Evolutionary conservation across 1,140 invertebrate genomes (phyloP).

Genomic region (Monochamus saltuarius): DNA sequence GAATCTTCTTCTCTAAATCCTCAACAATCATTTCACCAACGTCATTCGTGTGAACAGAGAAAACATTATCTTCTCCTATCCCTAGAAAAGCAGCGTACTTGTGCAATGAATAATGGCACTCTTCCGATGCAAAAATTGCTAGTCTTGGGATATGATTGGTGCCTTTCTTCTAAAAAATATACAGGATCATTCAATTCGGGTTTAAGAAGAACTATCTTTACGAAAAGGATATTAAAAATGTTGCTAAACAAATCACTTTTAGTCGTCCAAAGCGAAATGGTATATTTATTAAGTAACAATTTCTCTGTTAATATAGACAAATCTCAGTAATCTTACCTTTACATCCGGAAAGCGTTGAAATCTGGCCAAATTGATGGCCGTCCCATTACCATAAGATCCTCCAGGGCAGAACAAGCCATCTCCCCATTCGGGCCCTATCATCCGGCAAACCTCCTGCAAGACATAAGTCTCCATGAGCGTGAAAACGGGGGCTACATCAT

Average conservation of each 20-base stretch:
- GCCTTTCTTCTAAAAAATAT: slow-evolving; percentile 43
- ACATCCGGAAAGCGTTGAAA: slow-evolving; percentile 59
- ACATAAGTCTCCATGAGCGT: slow-evolving; percentile 57
- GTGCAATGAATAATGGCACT: slow-evolving; percentile 72
- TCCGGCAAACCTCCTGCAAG: slow-evolving; percentile 56
- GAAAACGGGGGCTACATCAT: slow-evolving; percentile 60
- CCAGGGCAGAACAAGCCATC: slow-evolving; percentile 73
- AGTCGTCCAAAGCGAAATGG: no score
- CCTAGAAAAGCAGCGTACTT: slow-evolving; percentile 58
- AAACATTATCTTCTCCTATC: slow-evolving; percentile 52
- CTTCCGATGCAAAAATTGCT: slow-evolving; percentile 57
- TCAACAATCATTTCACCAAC: slow-evolving; percentile 60
- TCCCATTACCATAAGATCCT: slow-evolving; percentile 73
- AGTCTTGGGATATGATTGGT: slow-evolving; percentile 44
- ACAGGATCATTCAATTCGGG: no score
- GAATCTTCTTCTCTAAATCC: slow-evolving; percentile 57
- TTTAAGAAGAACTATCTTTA: no score
- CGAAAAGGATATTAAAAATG: neutral
- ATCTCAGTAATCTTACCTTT: slow-evolving; percentile 50
- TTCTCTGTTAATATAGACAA: no score
- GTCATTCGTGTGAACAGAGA: slow-evolving; percentile 48
- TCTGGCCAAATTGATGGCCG: slow-evolving; percentile 65
- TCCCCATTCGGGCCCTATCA: slow-evolving; percentile 53
- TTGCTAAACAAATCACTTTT: no score
- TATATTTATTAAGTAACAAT: no score